phyloP scores from a whole-genome alignment of 1,140 invertebrate genomes.

The Lordiphosa clarofinis region DNA sequence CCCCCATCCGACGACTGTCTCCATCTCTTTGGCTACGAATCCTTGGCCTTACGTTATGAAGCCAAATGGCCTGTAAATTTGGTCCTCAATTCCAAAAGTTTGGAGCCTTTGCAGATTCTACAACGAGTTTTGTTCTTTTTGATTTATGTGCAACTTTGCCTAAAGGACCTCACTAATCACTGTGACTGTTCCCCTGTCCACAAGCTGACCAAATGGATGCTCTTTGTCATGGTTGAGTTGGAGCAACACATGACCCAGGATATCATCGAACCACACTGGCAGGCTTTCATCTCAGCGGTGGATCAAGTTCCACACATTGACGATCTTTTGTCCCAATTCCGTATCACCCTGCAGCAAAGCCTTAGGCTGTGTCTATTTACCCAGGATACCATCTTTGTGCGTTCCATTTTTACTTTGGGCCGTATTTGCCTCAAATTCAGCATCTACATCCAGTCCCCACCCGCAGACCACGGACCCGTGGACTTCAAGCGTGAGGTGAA shows the following conservation, averaged over 20 bases:
- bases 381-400: slow-evolving; percentile 27
- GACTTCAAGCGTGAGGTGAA: not conserved
- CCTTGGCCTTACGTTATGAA: slow-evolving; percentile 32
- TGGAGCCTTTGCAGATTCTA: slow-evolving; percentile 45
- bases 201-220: slow-evolving; percentile 28
- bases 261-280: slow-evolving; percentile 37
- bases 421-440: slow-evolving; percentile 52
- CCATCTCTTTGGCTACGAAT: slow-evolving; percentile 39
- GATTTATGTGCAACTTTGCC: slow-evolving; percentile 29
- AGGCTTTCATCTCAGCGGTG: slow-evolving; percentile 1
- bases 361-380: slow-evolving; percentile 25
- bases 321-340: slow-evolving; percentile 23
- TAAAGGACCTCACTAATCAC: not conserved
- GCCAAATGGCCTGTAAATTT: slow-evolving; percentile 52
- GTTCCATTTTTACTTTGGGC: slow-evolving; percentile 43
- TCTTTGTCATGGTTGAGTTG: slow-evolving; percentile 17
- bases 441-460: slow-evolving; percentile 14
- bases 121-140: slow-evolving; percentile 48
- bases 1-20: not conserved
- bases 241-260: slow-evolving; percentile 47
- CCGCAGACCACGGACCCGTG: too few species aligned
- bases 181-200: not conserved
- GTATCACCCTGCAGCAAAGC: slow-evolving; percentile 22
- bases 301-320: slow-evolving; percentile 29
- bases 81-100: slow-evolving; percentile 23